These are phyloP conservation scores for Lucinisca nassula DNA, from an alignment of 2,888 invertebrate species.

Conservation along the genomic window DNA sequence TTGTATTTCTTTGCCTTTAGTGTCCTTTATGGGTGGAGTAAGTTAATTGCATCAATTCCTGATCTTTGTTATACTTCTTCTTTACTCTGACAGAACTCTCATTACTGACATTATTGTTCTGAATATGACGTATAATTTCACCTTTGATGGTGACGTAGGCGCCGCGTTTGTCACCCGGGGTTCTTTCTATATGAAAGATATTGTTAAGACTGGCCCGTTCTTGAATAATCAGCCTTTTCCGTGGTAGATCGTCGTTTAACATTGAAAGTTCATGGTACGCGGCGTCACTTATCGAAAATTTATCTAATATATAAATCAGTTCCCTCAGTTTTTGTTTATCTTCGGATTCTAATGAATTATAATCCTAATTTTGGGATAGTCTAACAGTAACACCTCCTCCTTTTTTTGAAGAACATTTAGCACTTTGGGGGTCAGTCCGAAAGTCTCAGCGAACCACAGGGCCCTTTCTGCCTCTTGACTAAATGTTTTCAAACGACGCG, in stretches of 20 bases:
- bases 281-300: background rate
- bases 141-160: background rate
- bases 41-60: too few species aligned
- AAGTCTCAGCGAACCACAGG: background rate
- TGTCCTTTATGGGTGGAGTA: too few species aligned
- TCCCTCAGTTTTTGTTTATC: background rate
- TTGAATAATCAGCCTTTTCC: background rate
- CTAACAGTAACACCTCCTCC: background rate
- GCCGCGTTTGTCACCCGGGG: background rate
- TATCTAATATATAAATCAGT: background rate
- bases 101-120: too few species aligned
- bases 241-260: background rate
- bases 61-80: too few species aligned
- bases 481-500: too few species aligned
- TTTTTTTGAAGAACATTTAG: background rate
- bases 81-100: too few species aligned
- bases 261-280: background rate
- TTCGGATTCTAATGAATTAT: background rate
- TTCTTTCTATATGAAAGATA: background rate
- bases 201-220: background rate
- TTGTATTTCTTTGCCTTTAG: too few species aligned
- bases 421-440: background rate
- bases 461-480: background rate
- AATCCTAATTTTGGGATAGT: too few species aligned
- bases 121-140: too few species aligned